A percentile compares a stretch with the other conserved stretches of the same genome.
phyloP scores from a whole-genome alignment of 2,797 vertebrate genomes.

The Acanthornis magna region DNA sequence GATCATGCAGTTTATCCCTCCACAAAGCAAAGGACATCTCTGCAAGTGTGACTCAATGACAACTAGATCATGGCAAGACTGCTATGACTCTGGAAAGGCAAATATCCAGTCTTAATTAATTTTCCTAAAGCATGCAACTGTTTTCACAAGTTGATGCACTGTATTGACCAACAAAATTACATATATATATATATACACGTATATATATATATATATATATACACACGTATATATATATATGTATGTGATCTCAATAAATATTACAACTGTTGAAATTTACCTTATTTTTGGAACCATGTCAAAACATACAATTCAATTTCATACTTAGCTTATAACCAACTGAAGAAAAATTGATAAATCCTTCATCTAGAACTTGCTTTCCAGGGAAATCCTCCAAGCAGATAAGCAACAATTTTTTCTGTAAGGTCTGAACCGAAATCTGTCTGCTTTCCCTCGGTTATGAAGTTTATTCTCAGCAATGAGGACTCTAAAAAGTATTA shows the following conservation, averaged over 20 bases:
- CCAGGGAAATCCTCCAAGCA: neutral
- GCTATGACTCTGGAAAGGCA: neutral
- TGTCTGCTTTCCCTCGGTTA: neutral
- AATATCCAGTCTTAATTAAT: neutral
- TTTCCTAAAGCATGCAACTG: neutral
- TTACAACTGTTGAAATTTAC: neutral
- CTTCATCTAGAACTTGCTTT: neutral
- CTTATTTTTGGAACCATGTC: neutral
- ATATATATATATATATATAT: too few relatives aligned
- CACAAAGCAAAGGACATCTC: neutral
- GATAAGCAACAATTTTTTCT: neutral
- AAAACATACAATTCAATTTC: neutral
- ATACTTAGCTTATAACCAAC: neutral
- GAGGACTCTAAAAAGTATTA: neutral
- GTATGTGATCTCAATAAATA: neutral
- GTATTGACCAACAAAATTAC: too few relatives aligned
- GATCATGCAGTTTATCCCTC: neutral
- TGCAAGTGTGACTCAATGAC: neutral
- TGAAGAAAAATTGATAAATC: neutral
- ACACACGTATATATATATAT: too few relatives aligned
- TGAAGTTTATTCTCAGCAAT: neutral
- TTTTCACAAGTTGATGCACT: neutral
- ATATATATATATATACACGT: too few relatives aligned
- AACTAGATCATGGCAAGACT: neutral
- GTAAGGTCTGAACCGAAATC: neutral